phyloP scores from a whole-genome alignment of 2,113 vertebrate genomes.

The Podarcis raffonei region DNA sequence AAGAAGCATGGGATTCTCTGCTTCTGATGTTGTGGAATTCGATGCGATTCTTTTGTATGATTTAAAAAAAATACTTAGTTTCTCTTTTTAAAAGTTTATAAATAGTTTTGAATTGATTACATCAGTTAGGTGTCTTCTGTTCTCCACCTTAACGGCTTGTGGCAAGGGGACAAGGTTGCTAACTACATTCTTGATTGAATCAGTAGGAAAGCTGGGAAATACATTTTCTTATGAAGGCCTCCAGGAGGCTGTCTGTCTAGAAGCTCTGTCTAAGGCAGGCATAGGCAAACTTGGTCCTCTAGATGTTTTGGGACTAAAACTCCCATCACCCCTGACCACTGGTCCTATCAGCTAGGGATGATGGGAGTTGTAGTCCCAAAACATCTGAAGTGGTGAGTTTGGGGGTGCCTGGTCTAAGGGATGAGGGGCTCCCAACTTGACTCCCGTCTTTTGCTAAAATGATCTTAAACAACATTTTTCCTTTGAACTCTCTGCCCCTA shows the following conservation, averaged over 20 bases:
- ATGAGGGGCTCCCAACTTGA: neutral
- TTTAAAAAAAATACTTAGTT: neutral
- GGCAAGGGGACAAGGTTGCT: too few species aligned
- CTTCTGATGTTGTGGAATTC: neutral
- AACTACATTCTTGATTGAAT: neutral
- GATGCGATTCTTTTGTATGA: neutral
- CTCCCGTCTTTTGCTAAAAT: neutral
- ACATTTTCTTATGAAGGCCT: neutral
- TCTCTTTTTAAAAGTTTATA: neutral
- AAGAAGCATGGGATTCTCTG: neutral
- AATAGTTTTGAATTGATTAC: too few species aligned
- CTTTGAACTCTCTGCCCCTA: neutral
- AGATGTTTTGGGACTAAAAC: too few species aligned
- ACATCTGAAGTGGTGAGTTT: too few species aligned
- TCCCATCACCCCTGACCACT: too few species aligned
- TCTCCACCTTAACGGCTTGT: too few species aligned
- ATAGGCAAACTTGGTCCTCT: too few species aligned
- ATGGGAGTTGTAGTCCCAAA: too few species aligned
- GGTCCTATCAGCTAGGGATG: too few species aligned
- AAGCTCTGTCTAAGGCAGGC: neutral
- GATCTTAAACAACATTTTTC: neutral
- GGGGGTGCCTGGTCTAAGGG: neutral
- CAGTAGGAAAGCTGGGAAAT: neutral
- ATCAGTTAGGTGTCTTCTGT: too few species aligned
- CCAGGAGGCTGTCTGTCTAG: neutral